These are phyloP conservation scores for Drosophila punjabiensis DNA, from an alignment of 1,140 invertebrate genomes.

Conservation along the genomic window DNA sequence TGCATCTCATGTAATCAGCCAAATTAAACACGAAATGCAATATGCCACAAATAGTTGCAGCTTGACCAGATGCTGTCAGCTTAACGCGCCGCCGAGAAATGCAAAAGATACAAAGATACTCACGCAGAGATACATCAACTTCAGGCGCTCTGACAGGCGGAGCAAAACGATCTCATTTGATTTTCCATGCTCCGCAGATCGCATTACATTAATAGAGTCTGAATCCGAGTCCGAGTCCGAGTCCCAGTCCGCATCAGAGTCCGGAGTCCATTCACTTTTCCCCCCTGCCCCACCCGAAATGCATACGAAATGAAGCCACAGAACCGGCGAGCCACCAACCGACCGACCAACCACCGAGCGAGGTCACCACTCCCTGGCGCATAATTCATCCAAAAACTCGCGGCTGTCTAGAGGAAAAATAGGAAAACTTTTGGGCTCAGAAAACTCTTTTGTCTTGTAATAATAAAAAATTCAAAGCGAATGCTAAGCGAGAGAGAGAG, in stretches of 20 bases:
- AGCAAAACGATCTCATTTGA: constrained; percentile 53
- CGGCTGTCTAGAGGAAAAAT: constrained; percentile 9
- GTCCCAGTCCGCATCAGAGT: background rate
- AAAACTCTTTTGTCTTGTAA: constrained; percentile 64
- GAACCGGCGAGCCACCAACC: constrained; percentile 54
- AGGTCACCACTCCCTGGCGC: constrained; percentile 66
- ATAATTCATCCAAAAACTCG: constrained; percentile 63
- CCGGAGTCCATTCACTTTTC: constrained; percentile 47
- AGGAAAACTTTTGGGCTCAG: constrained; percentile 45
- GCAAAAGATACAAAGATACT: constrained; percentile 25
- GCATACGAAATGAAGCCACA: constrained; percentile 46
- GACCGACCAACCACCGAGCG: constrained; percentile 55
- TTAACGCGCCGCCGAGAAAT: constrained; percentile 13
- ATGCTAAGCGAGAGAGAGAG: constrained; percentile 8
- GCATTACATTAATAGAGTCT: constrained; percentile 69
- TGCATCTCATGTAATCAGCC: constrained; percentile 26
- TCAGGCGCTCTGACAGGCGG: constrained; percentile 40
- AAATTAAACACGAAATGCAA: constrained; percentile 55
- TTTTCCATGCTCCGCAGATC: constrained; percentile 68
- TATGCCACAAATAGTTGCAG: constrained; percentile 68
- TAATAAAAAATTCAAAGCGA: constrained; percentile 39
- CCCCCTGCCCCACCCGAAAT: constrained; percentile 16
- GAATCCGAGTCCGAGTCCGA: background rate
- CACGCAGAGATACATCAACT: constrained; percentile 54
- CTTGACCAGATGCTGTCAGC: constrained; percentile 68